Conservation (phyloP, 2,888 invertebrate genomes). For the Argyresthia goedartella region DNA sequence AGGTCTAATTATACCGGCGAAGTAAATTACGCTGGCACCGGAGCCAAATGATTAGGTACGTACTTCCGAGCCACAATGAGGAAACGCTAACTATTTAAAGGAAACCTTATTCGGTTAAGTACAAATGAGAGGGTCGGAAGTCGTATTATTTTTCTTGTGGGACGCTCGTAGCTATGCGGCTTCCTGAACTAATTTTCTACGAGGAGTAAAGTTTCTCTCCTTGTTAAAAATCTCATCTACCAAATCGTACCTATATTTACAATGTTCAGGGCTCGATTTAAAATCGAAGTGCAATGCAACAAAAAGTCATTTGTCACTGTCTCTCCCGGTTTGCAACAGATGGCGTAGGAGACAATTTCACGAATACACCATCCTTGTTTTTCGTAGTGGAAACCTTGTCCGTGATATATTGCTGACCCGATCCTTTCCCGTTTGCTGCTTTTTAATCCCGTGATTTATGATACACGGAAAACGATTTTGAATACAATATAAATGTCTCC, state of each 20-base stretch:
- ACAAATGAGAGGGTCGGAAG: neutral
- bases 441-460: constrained; percentile 46
- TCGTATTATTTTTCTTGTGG: neutral
- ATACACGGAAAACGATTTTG: constrained; percentile 28
- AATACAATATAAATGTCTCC: constrained; percentile 23
- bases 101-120: constrained; percentile 8
- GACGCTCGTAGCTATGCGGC: neutral
- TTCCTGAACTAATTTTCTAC: neutral
- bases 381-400: constrained; percentile 25
- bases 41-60: constrained; percentile 28
- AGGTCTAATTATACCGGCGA: constrained; percentile 18
- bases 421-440: constrained; percentile 30
- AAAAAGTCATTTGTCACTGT: neutral
- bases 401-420: constrained; percentile 35
- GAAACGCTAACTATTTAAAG: constrained; percentile 12
- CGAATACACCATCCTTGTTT: constrained; percentile 19
- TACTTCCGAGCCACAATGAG: constrained; percentile 12
- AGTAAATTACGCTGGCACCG: constrained; percentile 23
- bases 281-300: neutral
- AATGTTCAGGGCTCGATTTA: too few species aligned
- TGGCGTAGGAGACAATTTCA: constrained; percentile 25
- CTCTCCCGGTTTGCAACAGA: constrained; percentile 16
- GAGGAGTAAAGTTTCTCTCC: neutral
- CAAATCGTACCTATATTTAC: too few species aligned
- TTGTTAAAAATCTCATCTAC: too few species aligned